A percentile compares a stretch with the other conserved stretches of the same genome.
Evolutionary conservation across 2,113 vertebrate species (phyloP).

Genomic region (Platanista minor): DNA sequence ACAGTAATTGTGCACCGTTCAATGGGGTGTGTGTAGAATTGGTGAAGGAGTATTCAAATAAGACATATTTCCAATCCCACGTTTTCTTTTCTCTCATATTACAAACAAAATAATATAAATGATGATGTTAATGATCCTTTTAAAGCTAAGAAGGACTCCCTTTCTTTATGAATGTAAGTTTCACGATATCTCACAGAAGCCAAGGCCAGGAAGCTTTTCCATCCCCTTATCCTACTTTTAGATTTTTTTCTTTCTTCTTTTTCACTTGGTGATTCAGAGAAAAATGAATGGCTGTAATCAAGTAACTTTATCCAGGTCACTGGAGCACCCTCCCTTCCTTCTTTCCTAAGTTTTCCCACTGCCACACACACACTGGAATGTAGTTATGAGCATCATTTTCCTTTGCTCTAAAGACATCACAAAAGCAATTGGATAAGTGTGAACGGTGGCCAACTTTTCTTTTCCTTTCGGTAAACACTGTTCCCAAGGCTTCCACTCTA

Average conservation of each 20-base stretch:
- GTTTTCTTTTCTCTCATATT: background rate
- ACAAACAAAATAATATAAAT: background rate
- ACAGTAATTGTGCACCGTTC: background rate
- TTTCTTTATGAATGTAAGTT: background rate
- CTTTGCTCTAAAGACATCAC: background rate
- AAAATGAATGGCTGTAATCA: background rate
- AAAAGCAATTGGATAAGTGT: background rate
- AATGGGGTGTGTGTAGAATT: background rate
- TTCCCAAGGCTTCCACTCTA: background rate
- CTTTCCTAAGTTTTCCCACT: background rate
- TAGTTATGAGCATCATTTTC: background rate
- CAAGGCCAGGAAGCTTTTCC: background rate
- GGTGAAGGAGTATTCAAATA: background rate
- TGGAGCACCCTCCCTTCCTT: background rate
- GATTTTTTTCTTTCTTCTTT: background rate
- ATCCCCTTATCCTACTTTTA: background rate
- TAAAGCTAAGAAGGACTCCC: background rate
- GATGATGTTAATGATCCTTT: background rate
- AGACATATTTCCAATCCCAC: background rate
- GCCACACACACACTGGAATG: background rate
- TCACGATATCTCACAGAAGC: background rate
- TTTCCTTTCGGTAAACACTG: background rate
- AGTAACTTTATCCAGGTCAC: constrained; percentile 24
- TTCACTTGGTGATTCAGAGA: background rate
- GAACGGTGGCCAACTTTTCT: background rate